A percentile compares a stretch with the other conserved stretches of the same genome.
Conservation (phyloP, 1,140 invertebrate species). For the Drosophila nigromelanica region DNA sequence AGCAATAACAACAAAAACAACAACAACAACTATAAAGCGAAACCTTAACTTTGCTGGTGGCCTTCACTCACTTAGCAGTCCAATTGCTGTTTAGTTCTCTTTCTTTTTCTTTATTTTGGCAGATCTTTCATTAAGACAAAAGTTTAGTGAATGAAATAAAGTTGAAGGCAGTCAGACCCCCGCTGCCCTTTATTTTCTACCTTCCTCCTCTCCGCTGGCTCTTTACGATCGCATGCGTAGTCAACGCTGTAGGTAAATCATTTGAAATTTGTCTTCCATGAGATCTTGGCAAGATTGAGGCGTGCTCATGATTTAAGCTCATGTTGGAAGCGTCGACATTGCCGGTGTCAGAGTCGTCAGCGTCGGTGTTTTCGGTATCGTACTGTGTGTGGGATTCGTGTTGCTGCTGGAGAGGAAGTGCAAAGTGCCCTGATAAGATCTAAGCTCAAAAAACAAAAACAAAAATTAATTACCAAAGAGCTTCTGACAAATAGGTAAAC, state of each 20-base stretch:
- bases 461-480: conserved; percentile 46
- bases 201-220: too few relatives aligned
- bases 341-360: conserved; percentile 13
- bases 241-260: conserved; percentile 54
- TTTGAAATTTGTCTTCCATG: conserved; percentile 49
- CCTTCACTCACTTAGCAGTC: conserved; percentile 43
- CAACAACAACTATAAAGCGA: conserved; percentile 30
- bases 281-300: conserved; percentile 50
- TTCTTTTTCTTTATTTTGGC: conserved; percentile 26
- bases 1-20: not conserved
- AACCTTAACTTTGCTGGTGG: conserved; percentile 32
- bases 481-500: conserved; percentile 42
- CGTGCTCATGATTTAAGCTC: conserved; percentile 51
- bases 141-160: conserved; percentile 55
- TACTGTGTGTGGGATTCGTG: conserved; percentile 28
- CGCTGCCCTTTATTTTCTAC: not conserved
- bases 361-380: conserved; percentile 24
- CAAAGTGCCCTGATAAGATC: conserved; percentile 53
- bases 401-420: conserved; percentile 43
- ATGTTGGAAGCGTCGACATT: conserved; percentile 25
- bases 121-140: conserved; percentile 60
- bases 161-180: conserved; percentile 3
- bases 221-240: conserved; percentile 26
- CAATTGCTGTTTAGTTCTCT: conserved; percentile 37
- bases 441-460: conserved; percentile 14